Evolutionary conservation across 1,140 invertebrate genomes (phyloP), one percentile per base, ranked within the genome.

Genomic region (Drosophila tani): DNA sequence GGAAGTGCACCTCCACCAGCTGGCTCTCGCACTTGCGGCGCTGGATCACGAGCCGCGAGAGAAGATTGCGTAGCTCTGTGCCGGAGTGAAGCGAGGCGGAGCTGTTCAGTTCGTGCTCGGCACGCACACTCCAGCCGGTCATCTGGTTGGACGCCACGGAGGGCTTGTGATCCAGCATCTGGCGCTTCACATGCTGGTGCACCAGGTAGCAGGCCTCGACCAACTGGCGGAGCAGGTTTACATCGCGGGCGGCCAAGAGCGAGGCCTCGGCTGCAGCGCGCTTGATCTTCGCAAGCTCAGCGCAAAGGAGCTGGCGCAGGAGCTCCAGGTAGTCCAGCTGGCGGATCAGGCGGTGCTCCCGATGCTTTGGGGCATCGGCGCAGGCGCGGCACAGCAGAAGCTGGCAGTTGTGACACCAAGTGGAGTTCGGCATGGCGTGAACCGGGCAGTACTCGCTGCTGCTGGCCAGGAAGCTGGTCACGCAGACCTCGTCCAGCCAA

Each of bases 361-460:
- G 92, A 75, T 96, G 96, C 58, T 95, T 95, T 49, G 94, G 93
- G 11, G 94, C 94, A 17, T 94, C 94, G 5, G 95, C 95, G 85
- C 96, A 97, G 8, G 94, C 95, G 66, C 95, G 93, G 81, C 96
- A 97, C 15, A 96, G 93, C 24, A 94, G 93, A 21, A 93, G 93
- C 51, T 94, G 94, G 86, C 96, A 97, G n/a, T 94, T 95, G 60
- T 94, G 94, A 90, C 96, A 97, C 96, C 96, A 97, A 17, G 96
- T 92, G 32, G 95, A 94, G 66, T 95, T 92, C 21, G 96, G 96
- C 95, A 96, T 96, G 47, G 94, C 95, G 91, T 96, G 96, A 55
- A 95, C 95, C 82, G 95, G 94, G 91, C 96, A 96, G 83, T 95
- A 95, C 86, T 96, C 95, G n/a, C 47, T 49, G 55, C 43, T 35